phyloP scores from a whole-genome alignment of 2,888 invertebrate species.

The Meteorus cinctellus region DNA sequence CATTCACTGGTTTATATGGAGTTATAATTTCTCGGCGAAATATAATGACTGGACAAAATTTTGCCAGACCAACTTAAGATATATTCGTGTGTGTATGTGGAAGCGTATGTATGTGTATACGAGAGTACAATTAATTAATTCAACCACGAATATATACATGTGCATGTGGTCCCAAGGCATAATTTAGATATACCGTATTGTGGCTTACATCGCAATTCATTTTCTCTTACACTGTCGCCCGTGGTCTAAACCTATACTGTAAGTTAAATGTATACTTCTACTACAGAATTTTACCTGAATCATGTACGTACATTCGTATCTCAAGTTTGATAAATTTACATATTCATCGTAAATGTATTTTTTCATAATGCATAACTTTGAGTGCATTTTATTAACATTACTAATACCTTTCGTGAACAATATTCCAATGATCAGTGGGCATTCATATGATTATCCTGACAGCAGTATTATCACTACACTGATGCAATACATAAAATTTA shows the following conservation, averaged over 20 bases:
- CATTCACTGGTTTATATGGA: conserved; percentile 5
- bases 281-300: neutral
- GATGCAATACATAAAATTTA: neutral
- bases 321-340: no score
- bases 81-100: neutral
- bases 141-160: conserved; percentile 34
- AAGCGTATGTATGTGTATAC: conserved; percentile 27
- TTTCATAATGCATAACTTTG: neutral
- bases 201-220: conserved; percentile 63
- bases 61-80: conserved; percentile 37
- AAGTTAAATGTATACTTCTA: neutral
- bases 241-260: conserved; percentile 55
- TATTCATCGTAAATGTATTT: no score
- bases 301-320: neutral
- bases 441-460: conserved; percentile 25
- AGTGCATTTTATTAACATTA: neutral
- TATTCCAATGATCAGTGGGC: neutral
- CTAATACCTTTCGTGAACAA: neutral
- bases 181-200: conserved; percentile 61
- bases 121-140: conserved; percentile 55
- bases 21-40: conserved; percentile 44
- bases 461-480: neutral
- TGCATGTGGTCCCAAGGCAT: conserved; percentile 56
- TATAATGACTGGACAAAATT: conserved; percentile 60
- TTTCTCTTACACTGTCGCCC: conserved; percentile 56